These are phyloP conservation scores for Xyliphius kryptos DNA, from an alignment of 2,113 vertebrate genomes.

Conservation along the genomic window DNA sequence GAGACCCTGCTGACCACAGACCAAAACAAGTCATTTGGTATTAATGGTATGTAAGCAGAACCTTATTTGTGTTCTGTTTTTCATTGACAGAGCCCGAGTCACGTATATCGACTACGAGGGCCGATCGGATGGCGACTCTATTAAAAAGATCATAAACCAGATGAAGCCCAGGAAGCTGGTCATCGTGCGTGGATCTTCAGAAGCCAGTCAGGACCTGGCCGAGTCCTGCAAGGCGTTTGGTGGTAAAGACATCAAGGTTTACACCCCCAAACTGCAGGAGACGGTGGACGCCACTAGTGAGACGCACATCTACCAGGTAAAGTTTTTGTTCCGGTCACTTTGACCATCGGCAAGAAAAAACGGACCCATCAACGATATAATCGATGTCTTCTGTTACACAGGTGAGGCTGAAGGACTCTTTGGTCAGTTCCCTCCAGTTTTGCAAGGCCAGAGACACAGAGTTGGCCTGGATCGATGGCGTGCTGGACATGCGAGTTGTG, in stretches of 20 bases:
- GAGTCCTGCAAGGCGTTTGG: conserved; percentile 94
- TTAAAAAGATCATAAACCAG: conserved; percentile 99
- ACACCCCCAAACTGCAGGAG: conserved; percentile 92
- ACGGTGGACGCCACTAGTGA: conserved; percentile 95
- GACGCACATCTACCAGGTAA: conserved; percentile 97
- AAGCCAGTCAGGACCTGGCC: conserved; percentile 89
- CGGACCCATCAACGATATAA: neutral
- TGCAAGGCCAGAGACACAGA: conserved; percentile 96
- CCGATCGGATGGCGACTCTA: conserved; percentile 95
- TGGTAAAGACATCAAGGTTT: conserved; percentile 96
- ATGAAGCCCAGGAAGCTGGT: conserved; percentile 94
- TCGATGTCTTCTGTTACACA: conserved; percentile 39
- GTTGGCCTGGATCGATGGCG: conserved; percentile 94
- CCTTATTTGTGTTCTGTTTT: neutral
- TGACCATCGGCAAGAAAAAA: neutral
- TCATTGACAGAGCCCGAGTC: conserved; percentile 75
- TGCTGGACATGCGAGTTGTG: conserved; percentile 93
- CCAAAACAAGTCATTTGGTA: no score
- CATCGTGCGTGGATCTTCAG: conserved; percentile 90
- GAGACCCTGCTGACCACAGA: no score
- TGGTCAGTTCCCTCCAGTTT: conserved; percentile 97
- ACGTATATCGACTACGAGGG: conserved; percentile 98
- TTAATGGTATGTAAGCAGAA: no score
- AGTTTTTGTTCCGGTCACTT: neutral
- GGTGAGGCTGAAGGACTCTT: conserved; percentile 95